Conservation (phyloP, 92 coral and sea anemone genomes). For the Meandrina meandrites region DNA sequence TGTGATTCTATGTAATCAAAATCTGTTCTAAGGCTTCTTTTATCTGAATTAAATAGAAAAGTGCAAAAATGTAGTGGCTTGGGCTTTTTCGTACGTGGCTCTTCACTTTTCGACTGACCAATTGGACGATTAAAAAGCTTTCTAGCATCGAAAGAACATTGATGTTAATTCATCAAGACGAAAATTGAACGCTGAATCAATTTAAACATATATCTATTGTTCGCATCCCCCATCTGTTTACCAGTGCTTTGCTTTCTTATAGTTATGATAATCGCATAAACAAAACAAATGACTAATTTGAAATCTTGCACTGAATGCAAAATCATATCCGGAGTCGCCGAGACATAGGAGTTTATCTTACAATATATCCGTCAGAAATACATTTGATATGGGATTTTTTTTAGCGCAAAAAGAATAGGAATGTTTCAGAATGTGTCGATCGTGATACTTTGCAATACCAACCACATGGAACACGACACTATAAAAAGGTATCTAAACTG, state of each 20-base stretch:
- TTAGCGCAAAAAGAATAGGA: background rate
- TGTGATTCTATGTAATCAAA: background rate
- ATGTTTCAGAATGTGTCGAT: background rate
- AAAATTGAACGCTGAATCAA: constrained; percentile 12
- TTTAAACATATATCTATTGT: constrained; percentile 57
- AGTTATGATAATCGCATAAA: constrained; percentile 49
- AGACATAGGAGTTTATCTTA: background rate
- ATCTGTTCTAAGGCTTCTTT: background rate
- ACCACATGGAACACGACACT: constrained; percentile 25
- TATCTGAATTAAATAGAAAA: constrained; percentile 15
- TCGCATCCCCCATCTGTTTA: constrained; percentile 67
- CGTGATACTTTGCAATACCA: background rate
- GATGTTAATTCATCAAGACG: background rate
- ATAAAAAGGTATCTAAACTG: constrained; percentile 42
- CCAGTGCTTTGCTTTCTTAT: constrained; percentile 62
- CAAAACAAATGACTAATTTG: constrained; percentile 65
- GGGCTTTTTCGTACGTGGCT: background rate
- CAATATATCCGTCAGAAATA: background rate
- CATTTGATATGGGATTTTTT: background rate
- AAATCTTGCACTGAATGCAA: constrained; percentile 54
- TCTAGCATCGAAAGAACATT: constrained; percentile 15
- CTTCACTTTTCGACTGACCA: background rate
- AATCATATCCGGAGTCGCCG: constrained; percentile 13
- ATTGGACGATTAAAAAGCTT: background rate
- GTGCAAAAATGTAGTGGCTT: constrained; percentile 17